Evolutionary conservation across 37 sponge, comb jelly and placozoan genomes (phyloP).

Genomic region (Cladorhizidae sp.): DNA sequence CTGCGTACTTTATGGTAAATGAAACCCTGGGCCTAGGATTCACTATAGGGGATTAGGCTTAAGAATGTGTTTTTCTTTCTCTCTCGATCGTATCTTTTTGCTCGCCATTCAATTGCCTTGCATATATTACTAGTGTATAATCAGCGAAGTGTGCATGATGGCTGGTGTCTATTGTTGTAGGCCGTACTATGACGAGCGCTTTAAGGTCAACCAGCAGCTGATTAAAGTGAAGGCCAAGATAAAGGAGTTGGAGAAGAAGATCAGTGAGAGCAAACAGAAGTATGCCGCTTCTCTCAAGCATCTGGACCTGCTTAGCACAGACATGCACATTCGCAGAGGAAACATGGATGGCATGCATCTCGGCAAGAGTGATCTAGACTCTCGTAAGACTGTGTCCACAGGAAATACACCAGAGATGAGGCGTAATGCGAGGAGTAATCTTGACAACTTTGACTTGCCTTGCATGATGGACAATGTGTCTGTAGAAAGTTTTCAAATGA

Average conservation of each 20-base stretch:
- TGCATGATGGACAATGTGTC: neutral
- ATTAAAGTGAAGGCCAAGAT: neutral
- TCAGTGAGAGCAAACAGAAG: constrained; percentile 10
- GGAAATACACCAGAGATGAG: constrained; percentile 7
- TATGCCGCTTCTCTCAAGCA: constrained; percentile 35
- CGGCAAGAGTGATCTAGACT: neutral
- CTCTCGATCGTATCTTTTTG: too few relatives aligned
- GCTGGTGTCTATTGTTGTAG: neutral
- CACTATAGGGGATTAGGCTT: too few relatives aligned
- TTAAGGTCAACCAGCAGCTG: constrained; percentile 11
- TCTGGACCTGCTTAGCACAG: constrained; percentile 40
- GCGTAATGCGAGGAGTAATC: neutral
- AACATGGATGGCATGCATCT: neutral
- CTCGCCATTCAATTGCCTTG: too few relatives aligned
- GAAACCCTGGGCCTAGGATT: too few relatives aligned
- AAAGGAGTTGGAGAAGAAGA: constrained; percentile 13
- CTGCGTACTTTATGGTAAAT: too few relatives aligned
- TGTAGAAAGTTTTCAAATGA: constrained; percentile 20
- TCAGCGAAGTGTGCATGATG: neutral
- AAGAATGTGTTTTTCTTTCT: too few relatives aligned
- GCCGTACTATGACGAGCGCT: constrained; percentile 49
- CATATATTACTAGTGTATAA: too few relatives aligned
- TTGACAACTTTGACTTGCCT: neutral
- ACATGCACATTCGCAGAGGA: constrained; percentile 30
- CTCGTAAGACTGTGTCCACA: constrained; percentile 10